phyloP scores from a whole-genome alignment of 1,140 invertebrate genomes.

The Drosophila equinoxialis region DNA sequence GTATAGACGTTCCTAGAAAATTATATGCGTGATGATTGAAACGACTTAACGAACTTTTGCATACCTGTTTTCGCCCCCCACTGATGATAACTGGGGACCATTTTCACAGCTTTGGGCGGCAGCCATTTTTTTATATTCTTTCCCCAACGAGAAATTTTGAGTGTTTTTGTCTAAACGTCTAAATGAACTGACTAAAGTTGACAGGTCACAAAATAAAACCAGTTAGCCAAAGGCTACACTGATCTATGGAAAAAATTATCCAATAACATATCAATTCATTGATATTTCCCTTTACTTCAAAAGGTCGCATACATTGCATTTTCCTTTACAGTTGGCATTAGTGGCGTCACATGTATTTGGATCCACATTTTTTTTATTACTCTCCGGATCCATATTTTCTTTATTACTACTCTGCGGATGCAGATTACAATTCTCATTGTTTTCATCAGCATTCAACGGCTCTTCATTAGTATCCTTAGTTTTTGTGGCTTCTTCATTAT shows the following conservation, averaged over 20 bases:
- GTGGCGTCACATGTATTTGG: not conserved
- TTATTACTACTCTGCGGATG: too few relatives aligned
- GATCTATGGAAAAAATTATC: not conserved
- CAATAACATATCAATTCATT: not conserved
- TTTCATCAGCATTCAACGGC: too few relatives aligned
- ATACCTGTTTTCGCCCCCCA: constrained; percentile 32
- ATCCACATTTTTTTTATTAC: not conserved
- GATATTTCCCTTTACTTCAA: not conserved
- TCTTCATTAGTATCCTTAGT: not conserved
- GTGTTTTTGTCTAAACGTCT: constrained; percentile 4
- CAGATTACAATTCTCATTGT: too few relatives aligned
- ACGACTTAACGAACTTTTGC: too few relatives aligned
- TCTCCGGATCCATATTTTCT: too few relatives aligned
- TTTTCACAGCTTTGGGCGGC: constrained; percentile 14
- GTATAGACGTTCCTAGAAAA: constrained; percentile 90
- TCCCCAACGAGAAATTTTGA: not conserved
- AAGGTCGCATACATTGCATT: not conserved
- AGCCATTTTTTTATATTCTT: constrained; percentile 18
- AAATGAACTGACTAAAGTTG: not conserved
- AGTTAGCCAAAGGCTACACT: not conserved
- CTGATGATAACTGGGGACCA: not conserved
- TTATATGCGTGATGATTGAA: not conserved
- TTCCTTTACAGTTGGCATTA: not conserved
- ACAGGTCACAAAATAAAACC: not conserved
- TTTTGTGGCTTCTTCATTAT: not conserved